Percentiles rank a stretch among this genome's conserved stretches.
Conservation (phyloP, 2,113 vertebrate species). For the Cinclus mexicanus region DNA sequence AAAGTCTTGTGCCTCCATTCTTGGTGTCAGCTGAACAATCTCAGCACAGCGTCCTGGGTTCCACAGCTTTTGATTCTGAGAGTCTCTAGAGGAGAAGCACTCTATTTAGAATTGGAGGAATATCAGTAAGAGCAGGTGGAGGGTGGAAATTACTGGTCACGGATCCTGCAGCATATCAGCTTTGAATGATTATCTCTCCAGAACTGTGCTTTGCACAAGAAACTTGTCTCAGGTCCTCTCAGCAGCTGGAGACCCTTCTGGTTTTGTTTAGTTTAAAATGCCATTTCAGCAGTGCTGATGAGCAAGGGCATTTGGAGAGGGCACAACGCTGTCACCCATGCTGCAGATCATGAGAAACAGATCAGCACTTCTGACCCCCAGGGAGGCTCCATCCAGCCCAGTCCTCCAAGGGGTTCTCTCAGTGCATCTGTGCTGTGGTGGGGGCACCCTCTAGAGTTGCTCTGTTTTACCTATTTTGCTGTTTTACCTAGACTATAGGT, state of each 20-base stretch:
- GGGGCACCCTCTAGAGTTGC: rapidly evolving
- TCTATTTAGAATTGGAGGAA: neutral
- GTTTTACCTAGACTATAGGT: rapidly evolving
- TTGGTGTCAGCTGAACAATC: neutral
- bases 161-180: neutral
- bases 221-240: neutral
- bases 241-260: neutral
- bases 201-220: neutral
- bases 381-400: neutral
- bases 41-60: neutral
- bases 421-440: neutral
- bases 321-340: rapidly evolving
- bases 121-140: neutral
- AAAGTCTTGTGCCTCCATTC: neutral
- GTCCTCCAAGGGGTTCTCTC: rapidly evolving
- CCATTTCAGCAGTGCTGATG: neutral
- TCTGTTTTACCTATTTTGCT: neutral
- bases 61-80: neutral
- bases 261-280: neutral
- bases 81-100: neutral
- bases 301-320: neutral
- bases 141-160: neutral
- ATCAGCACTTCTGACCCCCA: neutral
- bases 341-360: neutral
- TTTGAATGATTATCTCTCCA: neutral